Evolutionary conservation across 2,113 vertebrate genomes (phyloP), one percentile per base, ranked within the genome.

Genomic region (Marmota flaviventris): DNA sequence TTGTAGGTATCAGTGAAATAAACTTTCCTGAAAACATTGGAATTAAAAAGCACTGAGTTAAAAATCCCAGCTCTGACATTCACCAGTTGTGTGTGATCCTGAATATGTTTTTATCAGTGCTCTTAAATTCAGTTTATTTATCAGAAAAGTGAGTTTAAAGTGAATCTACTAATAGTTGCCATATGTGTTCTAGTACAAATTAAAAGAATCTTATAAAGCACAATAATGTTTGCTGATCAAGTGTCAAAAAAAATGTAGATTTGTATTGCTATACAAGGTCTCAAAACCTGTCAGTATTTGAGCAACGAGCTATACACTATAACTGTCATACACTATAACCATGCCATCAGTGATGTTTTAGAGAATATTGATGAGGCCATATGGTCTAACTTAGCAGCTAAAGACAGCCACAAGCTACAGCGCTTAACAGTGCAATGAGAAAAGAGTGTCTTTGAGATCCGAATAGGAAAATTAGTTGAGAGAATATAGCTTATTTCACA

Each of bases 201-300:
- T 51, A 61, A 89, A 86, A 89, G 9, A 69, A 81, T 93, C 8
- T 93, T 90, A n/a, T 86, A 53, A 34, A 72, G 14, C 37, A 56
- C 45, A 85, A 7, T 56, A 85, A 79, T 0, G 5, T 69, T 88
- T 70, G 82, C 2, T 45, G 22, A 95, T 48, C 42, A 93, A 89
- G 13, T 76, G 48, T 72, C 42, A 32, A 85, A 65, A 34, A 34
- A 70, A 34, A 79, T 51, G 25, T 34, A 39, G 75, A 65, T 63
- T 89, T 69, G n/a, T 78, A 61, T 39, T 90, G 1, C 10, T 58
- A 1, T 65, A 32, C 8, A 89, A 69, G 14, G 1, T 73, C 61
- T 93, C 84, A 85, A 91, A 91, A 75, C 51, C 32, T 85, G 22
- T 48, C 73, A 85, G 48, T 89, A 48, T 75, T 45, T 96, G 56